Base-by-base conservation (phyloP, 2,797 vertebrate species). In the Hydrolagus colliei region DNA sequence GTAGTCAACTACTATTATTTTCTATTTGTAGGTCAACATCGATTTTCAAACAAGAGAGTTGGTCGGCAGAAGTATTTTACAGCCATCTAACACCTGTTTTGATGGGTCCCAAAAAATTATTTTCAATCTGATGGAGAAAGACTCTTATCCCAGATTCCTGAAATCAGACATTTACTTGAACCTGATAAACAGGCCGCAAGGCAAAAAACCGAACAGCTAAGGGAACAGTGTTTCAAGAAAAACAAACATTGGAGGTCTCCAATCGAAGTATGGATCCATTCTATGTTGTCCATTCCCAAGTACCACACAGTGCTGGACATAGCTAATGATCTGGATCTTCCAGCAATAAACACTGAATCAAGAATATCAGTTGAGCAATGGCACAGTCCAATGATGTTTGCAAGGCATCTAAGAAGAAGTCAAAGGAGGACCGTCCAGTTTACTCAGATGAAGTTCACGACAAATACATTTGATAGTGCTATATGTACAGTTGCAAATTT, bases 41-140 rank as follows among this genome's bases (percentile, higher is more conserved):
- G 95, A 97, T 91, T 95, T 94, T 88, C 93, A 94, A 76, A 95
- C 89, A 0, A 93, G 95, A 85, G 94, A 96, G 90, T 87, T 89
- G 20, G 94, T 96, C 90, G 91, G 91, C 88, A 91, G 88, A 86
- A 96, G 92, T 59, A 92, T 96, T 88, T 94, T 93, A 89, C 91
- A 93, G 88, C 93, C 95, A 87, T 95, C 93, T 52, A 18, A 88
- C 72, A 89, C 92, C 2, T 95, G 95, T 89, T 97, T 96, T 86
- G 95, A 96, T 67, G 95, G 96, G 68, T 95, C 95, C 86, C 96
- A 97, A 89, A 96, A 91, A 92, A 95, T 95, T 62, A 95, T 96
- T 86, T 96, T 94, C 14, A 92, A 90, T 86, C 91, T 97, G 86
- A 96, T 96, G 95, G 95, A 96, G 89, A 94, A 94, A 87, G 96